These are phyloP conservation scores for Latrodectus hesperus DNA, from an alignment of 2,888 invertebrate species.

Conservation along the genomic window DNA sequence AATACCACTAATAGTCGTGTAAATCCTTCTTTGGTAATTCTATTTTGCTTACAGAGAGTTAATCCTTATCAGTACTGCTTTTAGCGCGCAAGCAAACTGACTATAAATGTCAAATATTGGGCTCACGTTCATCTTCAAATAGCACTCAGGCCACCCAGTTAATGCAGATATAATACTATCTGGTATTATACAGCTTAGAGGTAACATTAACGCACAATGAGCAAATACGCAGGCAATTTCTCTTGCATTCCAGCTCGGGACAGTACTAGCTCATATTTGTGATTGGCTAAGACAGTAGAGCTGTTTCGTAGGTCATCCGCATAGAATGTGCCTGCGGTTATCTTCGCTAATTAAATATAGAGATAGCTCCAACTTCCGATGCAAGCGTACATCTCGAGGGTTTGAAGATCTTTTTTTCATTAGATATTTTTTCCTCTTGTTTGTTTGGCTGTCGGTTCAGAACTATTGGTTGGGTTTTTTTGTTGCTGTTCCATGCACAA, in stretches of 20 bases:
- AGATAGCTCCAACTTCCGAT: not conserved
- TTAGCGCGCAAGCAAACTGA: constrained; percentile 16
- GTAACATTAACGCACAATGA: constrained; percentile 64
- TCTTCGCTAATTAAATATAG: constrained; percentile 59
- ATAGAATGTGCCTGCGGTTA: constrained; percentile 44
- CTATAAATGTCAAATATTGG: constrained; percentile 54
- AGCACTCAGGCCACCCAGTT: not conserved
- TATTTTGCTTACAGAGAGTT: too few species aligned
- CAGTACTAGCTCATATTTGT: constrained; percentile 46
- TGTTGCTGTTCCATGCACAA: too few species aligned
- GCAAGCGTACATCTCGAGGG: not conserved
- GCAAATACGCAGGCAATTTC: constrained; percentile 58
- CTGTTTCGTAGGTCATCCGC: constrained; percentile 37
- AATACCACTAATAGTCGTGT: too few species aligned
- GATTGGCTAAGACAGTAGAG: constrained; percentile 35
- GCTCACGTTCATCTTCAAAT: constrained; percentile 33
- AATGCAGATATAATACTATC: constrained; percentile 38
- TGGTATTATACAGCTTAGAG: constrained; percentile 36
- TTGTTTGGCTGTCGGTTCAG: not conserved
- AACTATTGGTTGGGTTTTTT: too few species aligned
- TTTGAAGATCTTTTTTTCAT: too few species aligned
- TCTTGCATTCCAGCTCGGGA: not conserved
- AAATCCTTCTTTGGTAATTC: too few species aligned
- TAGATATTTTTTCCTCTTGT: not conserved
- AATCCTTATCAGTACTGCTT: not conserved